phyloP scores from a whole-genome alignment of 2,888 invertebrate species.

The Cyrtodaria siliqua region DNA sequence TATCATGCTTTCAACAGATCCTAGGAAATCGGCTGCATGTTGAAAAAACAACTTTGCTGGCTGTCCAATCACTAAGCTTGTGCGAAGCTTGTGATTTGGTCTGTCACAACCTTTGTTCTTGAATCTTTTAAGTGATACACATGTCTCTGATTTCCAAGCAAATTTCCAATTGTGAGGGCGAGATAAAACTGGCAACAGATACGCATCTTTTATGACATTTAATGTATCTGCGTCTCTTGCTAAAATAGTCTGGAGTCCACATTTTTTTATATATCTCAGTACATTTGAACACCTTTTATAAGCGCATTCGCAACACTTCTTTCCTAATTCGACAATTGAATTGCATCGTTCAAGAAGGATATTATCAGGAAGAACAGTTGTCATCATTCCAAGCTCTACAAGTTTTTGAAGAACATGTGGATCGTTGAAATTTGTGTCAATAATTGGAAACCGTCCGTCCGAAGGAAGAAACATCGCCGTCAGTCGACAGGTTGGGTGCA shows the following conservation, averaged over 20 bases:
- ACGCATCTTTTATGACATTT: conserved; percentile 10
- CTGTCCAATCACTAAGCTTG: conserved; percentile 19
- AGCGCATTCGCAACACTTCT: conserved; percentile 19
- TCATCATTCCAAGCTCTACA: conserved; percentile 67
- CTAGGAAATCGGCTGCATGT: conserved; percentile 22
- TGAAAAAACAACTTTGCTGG: conserved; percentile 29
- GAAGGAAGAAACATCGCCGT: conserved; percentile 62
- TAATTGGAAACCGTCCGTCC: conserved; percentile 74
- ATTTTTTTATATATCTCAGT: conserved; percentile 28
- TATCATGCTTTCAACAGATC: conserved; percentile 27
- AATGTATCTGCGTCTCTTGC: conserved; percentile 6
- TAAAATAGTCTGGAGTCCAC: background rate
- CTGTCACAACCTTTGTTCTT: too few relatives aligned
- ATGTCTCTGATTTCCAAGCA: conserved; percentile 63
- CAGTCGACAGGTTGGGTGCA: conserved; percentile 65
- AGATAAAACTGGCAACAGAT: conserved; percentile 63
- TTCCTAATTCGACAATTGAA: conserved; percentile 42
- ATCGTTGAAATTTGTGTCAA: conserved; percentile 2
- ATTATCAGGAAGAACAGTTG: conserved; percentile 41
- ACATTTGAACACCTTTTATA: conserved; percentile 6
- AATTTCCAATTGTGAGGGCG: conserved; percentile 67
- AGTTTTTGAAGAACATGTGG: conserved; percentile 41
- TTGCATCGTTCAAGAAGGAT: conserved; percentile 65
- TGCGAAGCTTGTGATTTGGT: too few relatives aligned
- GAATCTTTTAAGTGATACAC: background rate